Base-by-base conservation (phyloP, 2,888 invertebrate species). In the Temnothorax ravouxi region DNA sequence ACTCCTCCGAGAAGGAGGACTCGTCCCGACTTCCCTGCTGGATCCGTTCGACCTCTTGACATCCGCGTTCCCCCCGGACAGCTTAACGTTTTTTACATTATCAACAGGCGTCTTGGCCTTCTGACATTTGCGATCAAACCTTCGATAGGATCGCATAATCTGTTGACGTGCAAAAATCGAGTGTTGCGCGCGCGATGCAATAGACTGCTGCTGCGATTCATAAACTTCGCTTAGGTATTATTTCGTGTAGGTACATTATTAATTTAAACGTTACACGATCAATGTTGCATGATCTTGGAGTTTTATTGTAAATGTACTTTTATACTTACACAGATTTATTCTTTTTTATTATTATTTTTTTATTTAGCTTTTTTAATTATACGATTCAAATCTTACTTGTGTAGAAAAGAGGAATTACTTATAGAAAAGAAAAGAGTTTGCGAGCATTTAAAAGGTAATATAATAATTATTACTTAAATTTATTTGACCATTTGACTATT, bases 41-140 rank as follows among this genome's bases (percentile, higher is more conserved):
- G 50, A 75, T 62, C 62, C 75, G 38, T 75, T 29, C 75, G 81
- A 81, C 75, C 81, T 81, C n/a, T 81, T 62, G 81, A 81, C 81
- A 75, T 75, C 52, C 62, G 50, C 61, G 61, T 61, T 62, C 41
- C 62, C 50, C 75, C 50, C 62, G 50, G 15, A 25, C 56, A 47
- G 75, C 74, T 75, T 61, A 81, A 62, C 29, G 34, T 29, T 81
- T 81, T 75, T 81, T 52, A 52, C 0, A 41, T 76, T 76, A 76
- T 76, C 69, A 76, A 69, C 69, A 38, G 18, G 52, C 71, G 52
- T 52, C 76, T 69, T 76, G 69, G 76, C 76, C 76, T 76, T 69
- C 52, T 76, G 76, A 76, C 76, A 76, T 76, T 76, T 76, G 76
- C 76, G 76, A 76, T 76, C 76, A 52, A 76, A 67, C 13, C 69